Evolutionary conservation across 1,140 invertebrate genomes (phyloP).

Genomic region (Heliconius himera): DNA sequence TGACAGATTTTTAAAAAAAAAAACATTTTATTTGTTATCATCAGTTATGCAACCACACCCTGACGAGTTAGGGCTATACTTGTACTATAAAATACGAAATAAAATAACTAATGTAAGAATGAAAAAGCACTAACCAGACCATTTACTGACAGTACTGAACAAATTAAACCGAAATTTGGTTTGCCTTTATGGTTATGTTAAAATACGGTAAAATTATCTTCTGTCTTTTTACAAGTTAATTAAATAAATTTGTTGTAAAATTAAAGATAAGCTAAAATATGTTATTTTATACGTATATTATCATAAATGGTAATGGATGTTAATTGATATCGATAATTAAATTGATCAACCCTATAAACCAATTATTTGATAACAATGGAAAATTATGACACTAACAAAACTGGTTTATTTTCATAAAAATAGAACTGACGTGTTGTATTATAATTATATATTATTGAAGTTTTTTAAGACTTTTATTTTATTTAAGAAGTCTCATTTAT

Average conservation of each 20-base stretch:
- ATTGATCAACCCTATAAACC: background rate
- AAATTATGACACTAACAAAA: background rate
- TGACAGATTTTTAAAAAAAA: background rate
- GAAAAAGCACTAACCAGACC: background rate
- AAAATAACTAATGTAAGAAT: background rate
- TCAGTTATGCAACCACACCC: no score
- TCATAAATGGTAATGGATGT: background rate
- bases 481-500: no score
- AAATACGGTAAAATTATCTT: background rate
- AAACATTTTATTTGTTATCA: no score
- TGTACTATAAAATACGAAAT: no score
- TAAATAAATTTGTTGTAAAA: slow-evolving; percentile 2
- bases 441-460: background rate
- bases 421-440: background rate
- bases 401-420: background rate
- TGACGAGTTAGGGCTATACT: no score
- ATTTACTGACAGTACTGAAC: background rate
- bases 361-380: background rate
- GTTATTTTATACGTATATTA: background rate
- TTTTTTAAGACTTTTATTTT: no score
- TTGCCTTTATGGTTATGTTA: background rate
- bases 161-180: background rate
- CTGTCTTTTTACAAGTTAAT: background rate
- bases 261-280: background rate
- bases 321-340: background rate